Base-by-base conservation (phyloP, 2,888 invertebrate genomes). In the Tachystola acroxantha region DNA sequence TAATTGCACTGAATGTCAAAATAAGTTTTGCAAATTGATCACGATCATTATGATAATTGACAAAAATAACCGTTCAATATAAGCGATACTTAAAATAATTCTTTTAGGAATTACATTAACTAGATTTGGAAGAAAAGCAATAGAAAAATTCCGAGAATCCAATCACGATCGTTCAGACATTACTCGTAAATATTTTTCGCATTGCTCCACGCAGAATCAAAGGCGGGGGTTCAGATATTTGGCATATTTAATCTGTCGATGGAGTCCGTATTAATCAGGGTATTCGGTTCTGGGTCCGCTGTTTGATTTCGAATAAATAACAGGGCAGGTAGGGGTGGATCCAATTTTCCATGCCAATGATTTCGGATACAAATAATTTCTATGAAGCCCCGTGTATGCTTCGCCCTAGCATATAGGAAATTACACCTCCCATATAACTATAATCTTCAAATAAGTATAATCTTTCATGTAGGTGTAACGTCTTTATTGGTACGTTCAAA, bases 161-260 rank as follows among this genome's bases (percentile, higher is more conserved):
- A 16, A 30, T 30, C 28, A 12, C 3, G 16, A 9, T 24, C 11
- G 10, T 7, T 4, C 10, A 16, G 24, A 20, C 6, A 34, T 25
- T 25, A 25, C 13, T 20, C 33, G 25, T 13, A 57, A 59, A 55
- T 50, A 54, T 57, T 63, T 54, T 56, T 50, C 41, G 32, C 50
- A 49, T 52, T 46, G 35, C 42, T 43, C 40, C 46, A 37, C 39
- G 34, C 37, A 34, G 50, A 60, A 61, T 57, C 59, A 59, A 64
- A 54, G 46, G 46, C 42, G 38, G 37, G 47, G 38, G 39, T 42
- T 45, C 33, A 31, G 42, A 53, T 56, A 57, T 65, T 60, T 39
- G 44, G 57, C 53, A 64, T 65, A 61, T 63, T 65, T 63, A 63
- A 69, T 70, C 63, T 56, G 38, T 37, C 34, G 43, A 47, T 46